Base-by-base conservation (phyloP, 2,888 invertebrate species). In the Neuroscelio doddi region DNA sequence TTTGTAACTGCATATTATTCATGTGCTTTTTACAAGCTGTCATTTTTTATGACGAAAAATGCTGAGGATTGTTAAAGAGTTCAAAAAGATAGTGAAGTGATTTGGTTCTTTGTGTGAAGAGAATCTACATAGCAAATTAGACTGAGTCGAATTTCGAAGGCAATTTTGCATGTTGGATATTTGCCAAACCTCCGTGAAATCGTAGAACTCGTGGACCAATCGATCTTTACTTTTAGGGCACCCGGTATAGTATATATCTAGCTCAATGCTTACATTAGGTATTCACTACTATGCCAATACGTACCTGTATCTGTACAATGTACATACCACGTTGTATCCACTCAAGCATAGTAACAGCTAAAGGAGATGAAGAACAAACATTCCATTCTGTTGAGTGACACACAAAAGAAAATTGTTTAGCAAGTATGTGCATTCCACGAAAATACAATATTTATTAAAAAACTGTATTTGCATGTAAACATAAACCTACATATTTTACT, bases 181-280 rank as follows among this genome's bases (percentile, higher is more conserved):
- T 24, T 36, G 70, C 75, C 73, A 75, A 73, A 68, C 69, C 67
- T 58, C 65, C 62, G 63, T 55, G 59, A 69, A 71, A 68, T 68
- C 68, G 50, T 34, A 38, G 42, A 39, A 51, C 47, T 47, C 32
- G 27, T 44, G 39, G 51, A 47, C 47, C 58, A 55, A 58, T 67
- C 71, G 61, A 63, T 64, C 57, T 57, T 57, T 32, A 53, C 46
- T 52, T 63, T 45, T 47, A 15, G 38, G 46, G 42, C 36, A 42
- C 36, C 29, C 27, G 29, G 15, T 12, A 34, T 14, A 12, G 0
- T 46, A n/a, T 12, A 29, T 57, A 57, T 36, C 42, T 34, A n/a
- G n/a, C n/a, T n/a, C n/a, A n/a, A n/a, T n/a, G n/a, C n/a, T 44
- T 46, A 50, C 51, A 56, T 52, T 50, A 56, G 51, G 41, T 38